Evolutionary conservation across 2,113 vertebrate genomes (phyloP).

Genomic region (Pseudonaja textilis): DNA sequence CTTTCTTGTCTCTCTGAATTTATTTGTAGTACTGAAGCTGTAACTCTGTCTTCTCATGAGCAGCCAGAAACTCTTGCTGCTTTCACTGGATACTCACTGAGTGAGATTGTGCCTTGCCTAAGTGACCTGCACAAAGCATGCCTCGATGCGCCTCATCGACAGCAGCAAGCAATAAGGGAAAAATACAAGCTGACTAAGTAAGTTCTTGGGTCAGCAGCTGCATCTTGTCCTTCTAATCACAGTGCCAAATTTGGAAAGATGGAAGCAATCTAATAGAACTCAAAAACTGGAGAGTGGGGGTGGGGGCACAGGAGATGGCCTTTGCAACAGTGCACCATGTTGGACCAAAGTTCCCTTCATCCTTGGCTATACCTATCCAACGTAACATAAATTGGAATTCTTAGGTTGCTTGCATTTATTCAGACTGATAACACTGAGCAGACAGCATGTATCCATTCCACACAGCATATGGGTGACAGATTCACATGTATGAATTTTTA

Average conservation of each 20-base stretch:
- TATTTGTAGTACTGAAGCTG: background rate
- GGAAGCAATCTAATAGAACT: too few relatives aligned
- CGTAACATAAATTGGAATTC: background rate
- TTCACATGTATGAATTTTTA: background rate
- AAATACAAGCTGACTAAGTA: slow-evolving; percentile 86
- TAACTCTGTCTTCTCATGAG: slow-evolving; percentile 24
- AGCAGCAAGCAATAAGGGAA: slow-evolving; percentile 83
- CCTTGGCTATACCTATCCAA: background rate
- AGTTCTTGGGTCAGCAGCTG: slow-evolving; percentile 47
- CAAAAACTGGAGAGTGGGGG: background rate
- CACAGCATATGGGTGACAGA: background rate
- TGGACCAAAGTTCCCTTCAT: background rate
- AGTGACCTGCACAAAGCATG: slow-evolving; percentile 80
- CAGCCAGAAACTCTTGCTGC: slow-evolving; percentile 81
- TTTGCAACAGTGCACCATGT: background rate
- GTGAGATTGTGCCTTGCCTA: slow-evolving; percentile 82
- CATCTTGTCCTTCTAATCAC: background rate
- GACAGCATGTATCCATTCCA: background rate
- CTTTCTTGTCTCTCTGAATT: background rate
- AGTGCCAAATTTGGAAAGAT: background rate
- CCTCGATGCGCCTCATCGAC: slow-evolving; percentile 66
- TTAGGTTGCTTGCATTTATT: background rate
- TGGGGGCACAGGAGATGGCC: background rate
- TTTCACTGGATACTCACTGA: slow-evolving; percentile 86
- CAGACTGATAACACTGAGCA: background rate